phyloP scores from a whole-genome alignment of 2,113 vertebrate genomes.

The Marcusenius ussheri region DNA sequence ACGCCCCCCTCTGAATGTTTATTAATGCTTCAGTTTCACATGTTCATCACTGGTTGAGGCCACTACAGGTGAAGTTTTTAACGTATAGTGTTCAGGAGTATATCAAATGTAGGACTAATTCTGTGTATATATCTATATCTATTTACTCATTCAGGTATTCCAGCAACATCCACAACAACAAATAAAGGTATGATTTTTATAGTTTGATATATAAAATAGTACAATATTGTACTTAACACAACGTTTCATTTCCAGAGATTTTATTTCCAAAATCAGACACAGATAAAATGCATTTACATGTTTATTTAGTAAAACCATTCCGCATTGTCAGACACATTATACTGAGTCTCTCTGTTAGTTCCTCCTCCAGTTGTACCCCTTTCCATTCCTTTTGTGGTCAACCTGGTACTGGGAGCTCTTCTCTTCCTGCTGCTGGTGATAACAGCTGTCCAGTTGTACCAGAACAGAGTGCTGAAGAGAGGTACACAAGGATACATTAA shows the following conservation, averaged over 20 bases:
- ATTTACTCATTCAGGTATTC: neutral
- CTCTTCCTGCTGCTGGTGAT: constrained; percentile 12
- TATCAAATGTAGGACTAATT: neutral
- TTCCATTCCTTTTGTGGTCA: neutral
- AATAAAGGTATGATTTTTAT: neutral
- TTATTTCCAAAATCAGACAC: neutral
- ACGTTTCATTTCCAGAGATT: neutral
- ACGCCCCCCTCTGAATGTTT: too few species aligned
- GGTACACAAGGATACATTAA: neutral
- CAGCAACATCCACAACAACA: neutral
- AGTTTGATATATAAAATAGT: neutral
- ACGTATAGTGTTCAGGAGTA: neutral
- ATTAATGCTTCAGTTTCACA: too few species aligned
- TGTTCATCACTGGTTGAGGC: too few species aligned
- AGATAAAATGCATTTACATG: neutral
- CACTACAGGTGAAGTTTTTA: neutral
- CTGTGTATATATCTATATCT: neutral
- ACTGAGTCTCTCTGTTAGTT: neutral
- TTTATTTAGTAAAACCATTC: neutral
- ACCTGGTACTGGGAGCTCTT: constrained; percentile 5
- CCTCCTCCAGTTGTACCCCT: neutral
- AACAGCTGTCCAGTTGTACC: neutral
- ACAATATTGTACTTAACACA: neutral
- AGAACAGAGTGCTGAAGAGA: constrained; percentile 3
- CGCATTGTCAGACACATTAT: too few species aligned